Percentiles rank a stretch among this genome's conserved stretches.
These are phyloP conservation scores for Zaprionus obscuricornis DNA, from an alignment of 2,888 invertebrate species.

Conservation along the genomic window DNA sequence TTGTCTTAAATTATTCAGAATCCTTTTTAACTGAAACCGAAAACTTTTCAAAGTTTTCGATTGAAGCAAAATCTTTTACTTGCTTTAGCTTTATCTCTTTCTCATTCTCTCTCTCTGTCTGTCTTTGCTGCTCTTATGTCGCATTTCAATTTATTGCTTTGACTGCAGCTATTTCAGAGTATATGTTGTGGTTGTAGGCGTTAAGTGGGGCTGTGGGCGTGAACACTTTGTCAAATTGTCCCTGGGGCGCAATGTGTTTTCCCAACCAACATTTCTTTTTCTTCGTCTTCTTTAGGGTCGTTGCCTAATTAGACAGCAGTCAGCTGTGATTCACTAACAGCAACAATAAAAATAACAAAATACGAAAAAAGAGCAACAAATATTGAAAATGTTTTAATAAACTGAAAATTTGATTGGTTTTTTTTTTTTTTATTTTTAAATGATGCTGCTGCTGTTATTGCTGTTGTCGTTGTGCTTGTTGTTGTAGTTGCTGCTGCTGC, in stretches of 20 bases:
- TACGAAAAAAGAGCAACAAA: too few species aligned
- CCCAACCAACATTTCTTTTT: too few species aligned
- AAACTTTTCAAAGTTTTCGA: slow-evolving; percentile 55
- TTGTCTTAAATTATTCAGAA: slow-evolving; percentile 67
- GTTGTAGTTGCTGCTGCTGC: too few species aligned
- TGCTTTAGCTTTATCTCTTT: too few species aligned
- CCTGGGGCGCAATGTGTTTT: slow-evolving; percentile 63
- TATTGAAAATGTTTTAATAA: too few species aligned
- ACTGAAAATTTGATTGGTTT: too few species aligned
- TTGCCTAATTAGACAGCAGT: slow-evolving; percentile 62
- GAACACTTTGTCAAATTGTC: slow-evolving; percentile 49
- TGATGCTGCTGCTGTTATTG: too few species aligned
- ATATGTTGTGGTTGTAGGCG: not conserved
- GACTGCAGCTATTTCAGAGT: slow-evolving; percentile 15
- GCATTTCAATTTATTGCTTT: slow-evolving; percentile 57
- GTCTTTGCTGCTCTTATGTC: slow-evolving; percentile 14
- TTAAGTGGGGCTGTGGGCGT: slow-evolving; percentile 3
- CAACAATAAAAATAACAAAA: too few species aligned
- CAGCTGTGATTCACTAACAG: too few species aligned
- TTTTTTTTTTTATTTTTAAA: too few species aligned
- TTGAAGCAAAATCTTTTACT: too few species aligned
- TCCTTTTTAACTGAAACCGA: slow-evolving; percentile 38
- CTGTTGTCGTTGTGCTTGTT: too few species aligned
- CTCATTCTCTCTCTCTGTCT: slow-evolving; percentile 34
- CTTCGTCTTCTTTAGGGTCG: slow-evolving; percentile 28